Percentiles rank a stretch among this genome's conserved stretches.
These are phyloP conservation scores for Lottia gigantea DNA, from an alignment of 2,888 invertebrate species.

Conservation along the genomic window DNA sequence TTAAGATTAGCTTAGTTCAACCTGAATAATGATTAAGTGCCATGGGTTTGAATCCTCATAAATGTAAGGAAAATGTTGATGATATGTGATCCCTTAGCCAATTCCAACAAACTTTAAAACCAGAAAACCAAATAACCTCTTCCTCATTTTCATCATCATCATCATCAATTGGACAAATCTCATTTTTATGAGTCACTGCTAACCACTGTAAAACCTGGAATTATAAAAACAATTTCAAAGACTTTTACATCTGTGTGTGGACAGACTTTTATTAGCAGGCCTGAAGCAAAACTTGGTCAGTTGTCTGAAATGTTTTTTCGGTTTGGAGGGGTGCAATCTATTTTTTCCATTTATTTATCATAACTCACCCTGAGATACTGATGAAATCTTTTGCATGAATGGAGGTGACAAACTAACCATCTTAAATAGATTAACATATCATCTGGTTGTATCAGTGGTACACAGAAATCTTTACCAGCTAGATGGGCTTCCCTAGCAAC, in stretches of 20 bases:
- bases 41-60: background rate
- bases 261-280: too few species aligned
- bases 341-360: background rate
- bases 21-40: background rate
- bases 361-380: constrained; percentile 61
- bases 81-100: too few species aligned
- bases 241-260: background rate
- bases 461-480: constrained; percentile 45
- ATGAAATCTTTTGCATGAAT: constrained; percentile 60
- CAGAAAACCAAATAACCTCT: background rate
- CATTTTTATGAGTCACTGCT: constrained; percentile 56
- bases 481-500: constrained; percentile 54
- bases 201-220: constrained; percentile 64
- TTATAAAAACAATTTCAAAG: background rate
- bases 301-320: too few species aligned
- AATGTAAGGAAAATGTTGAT: too few species aligned
- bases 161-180: constrained; percentile 49
- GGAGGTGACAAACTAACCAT: constrained; percentile 64
- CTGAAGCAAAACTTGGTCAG: too few species aligned
- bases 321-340: too few species aligned
- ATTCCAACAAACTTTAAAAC: too few species aligned
- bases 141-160: constrained; percentile 46
- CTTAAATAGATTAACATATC: constrained; percentile 67
- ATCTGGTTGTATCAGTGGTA: constrained; percentile 55
- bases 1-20: too few species aligned